Evolutionary conservation across 2,797 vertebrate genomes (phyloP).

Genomic region (Stomatorhinus walkeri): DNA sequence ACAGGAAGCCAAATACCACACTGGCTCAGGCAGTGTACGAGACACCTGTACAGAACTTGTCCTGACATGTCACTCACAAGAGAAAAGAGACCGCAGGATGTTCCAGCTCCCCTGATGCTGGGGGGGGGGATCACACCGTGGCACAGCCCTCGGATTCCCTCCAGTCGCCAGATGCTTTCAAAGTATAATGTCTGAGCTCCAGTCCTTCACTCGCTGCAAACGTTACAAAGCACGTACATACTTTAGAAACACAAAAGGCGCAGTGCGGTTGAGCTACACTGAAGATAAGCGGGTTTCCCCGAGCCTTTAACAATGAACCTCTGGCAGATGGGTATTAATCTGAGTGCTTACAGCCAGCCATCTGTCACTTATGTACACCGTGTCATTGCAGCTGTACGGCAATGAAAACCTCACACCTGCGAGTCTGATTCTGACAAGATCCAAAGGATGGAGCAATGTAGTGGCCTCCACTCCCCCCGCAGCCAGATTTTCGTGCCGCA

Average conservation of each 20-base stretch:
- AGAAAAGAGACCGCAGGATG: constrained; percentile 94
- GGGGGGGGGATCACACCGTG: constrained; percentile 91
- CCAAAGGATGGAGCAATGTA: constrained; percentile 81
- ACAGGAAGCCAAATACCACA: background rate
- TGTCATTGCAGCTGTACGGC: background rate
- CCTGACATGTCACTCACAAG: constrained; percentile 67
- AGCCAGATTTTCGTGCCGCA: constrained; percentile 73
- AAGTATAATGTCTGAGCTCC: constrained; percentile 76
- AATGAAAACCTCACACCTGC: constrained; percentile 65
- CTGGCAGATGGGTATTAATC: background rate
- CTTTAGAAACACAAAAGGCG: background rate
- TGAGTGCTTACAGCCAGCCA: background rate
- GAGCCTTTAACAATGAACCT: constrained; percentile 3
- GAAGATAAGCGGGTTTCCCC: background rate
- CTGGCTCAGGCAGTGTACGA: background rate
- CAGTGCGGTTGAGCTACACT: background rate
- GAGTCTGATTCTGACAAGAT: constrained; percentile 90
- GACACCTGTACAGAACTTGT: background rate
- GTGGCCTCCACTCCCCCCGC: constrained; percentile 82
- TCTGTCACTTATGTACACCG: background rate
- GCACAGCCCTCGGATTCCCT: constrained; percentile 84
- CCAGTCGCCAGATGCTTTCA: constrained; percentile 79
- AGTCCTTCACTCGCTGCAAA: constrained; percentile 80
- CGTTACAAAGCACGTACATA: background rate
- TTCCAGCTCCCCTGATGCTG: constrained; percentile 87